Conservation (phyloP, 2,888 invertebrate genomes). For the Lucinisca nassula region DNA sequence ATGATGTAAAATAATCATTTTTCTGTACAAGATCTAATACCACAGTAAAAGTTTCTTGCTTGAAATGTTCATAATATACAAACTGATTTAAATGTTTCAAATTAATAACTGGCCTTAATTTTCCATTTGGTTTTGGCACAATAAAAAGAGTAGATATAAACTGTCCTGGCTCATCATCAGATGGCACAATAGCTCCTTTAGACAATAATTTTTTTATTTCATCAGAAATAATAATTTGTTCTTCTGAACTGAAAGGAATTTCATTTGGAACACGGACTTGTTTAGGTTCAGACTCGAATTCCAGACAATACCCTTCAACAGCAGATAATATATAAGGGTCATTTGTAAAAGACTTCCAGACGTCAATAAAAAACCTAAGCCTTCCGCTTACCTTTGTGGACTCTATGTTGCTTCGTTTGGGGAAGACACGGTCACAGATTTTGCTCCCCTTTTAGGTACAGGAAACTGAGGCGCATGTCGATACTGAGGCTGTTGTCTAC, state of each 20-base stretch:
- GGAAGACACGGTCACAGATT: not conserved
- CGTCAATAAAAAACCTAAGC: not conserved
- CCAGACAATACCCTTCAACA: not conserved
- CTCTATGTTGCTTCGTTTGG: not conserved
- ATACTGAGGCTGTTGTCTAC: too few relatives aligned
- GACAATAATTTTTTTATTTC: not conserved
- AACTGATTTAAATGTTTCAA: slow-evolving; percentile 36
- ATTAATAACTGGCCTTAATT: slow-evolving; percentile 44
- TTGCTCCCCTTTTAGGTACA: not conserved
- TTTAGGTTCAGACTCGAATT: not conserved
- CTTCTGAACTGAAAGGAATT: not conserved
- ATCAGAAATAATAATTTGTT: not conserved
- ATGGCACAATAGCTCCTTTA: not conserved
- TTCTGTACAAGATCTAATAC: slow-evolving; percentile 23
- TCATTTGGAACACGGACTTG: not conserved
- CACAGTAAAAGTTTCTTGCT: slow-evolving; percentile 18
- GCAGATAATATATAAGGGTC: not conserved
- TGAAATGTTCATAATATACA: slow-evolving; percentile 43
- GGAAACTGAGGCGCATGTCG: too few relatives aligned
- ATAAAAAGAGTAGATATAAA: slow-evolving; percentile 44
- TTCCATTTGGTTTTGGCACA: slow-evolving; percentile 30
- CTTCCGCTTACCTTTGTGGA: not conserved
- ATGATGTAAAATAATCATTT: slow-evolving; percentile 42
- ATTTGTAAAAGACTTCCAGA: not conserved
- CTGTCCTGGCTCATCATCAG: not conserved